Evolutionary conservation across 2,888 invertebrate species (phyloP).

Genomic region (Andrena flavipes): DNA sequence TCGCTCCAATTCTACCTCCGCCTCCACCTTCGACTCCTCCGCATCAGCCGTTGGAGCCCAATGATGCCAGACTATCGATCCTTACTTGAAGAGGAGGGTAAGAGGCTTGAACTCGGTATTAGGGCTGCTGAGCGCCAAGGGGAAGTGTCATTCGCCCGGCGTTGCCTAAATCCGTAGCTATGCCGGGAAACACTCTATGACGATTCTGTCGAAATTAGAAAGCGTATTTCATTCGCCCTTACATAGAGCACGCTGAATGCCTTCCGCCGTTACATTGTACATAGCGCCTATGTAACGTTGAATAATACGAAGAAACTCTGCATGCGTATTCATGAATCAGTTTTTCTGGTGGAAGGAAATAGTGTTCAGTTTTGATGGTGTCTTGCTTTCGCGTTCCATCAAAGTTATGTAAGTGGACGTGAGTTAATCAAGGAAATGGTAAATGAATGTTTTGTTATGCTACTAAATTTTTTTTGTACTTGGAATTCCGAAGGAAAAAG

Average conservation of each 20-base stretch:
- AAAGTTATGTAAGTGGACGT: too few species aligned
- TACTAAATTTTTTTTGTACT: too few species aligned
- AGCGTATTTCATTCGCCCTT: constrained; percentile 36
- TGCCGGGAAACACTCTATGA: constrained; percentile 53
- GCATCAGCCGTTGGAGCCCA: constrained; percentile 73
- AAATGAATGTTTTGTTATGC: too few species aligned
- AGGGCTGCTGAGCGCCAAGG: constrained; percentile 69
- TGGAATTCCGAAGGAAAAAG: too few species aligned
- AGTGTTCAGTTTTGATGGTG: too few species aligned
- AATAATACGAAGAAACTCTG: background rate
- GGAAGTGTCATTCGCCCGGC: constrained; percentile 77
- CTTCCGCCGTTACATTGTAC: background rate
- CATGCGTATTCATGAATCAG: too few species aligned
- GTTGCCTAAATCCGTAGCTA: constrained; percentile 67
- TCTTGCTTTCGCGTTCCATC: too few species aligned
- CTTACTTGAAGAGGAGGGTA: constrained; percentile 73
- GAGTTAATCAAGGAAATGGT: too few species aligned
- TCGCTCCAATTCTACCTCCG: constrained; percentile 56
- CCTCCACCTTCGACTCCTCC: constrained; percentile 69
- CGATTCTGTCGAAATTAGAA: constrained; percentile 61
- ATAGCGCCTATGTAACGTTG: background rate
- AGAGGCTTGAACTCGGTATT: constrained; percentile 78
- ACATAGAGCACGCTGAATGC: constrained; percentile 14
- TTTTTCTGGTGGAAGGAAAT: too few species aligned
- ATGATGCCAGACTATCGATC: constrained; percentile 83